phyloP scores from a whole-genome alignment of 2,113 vertebrate species.

The Mungos mungo region DNA sequence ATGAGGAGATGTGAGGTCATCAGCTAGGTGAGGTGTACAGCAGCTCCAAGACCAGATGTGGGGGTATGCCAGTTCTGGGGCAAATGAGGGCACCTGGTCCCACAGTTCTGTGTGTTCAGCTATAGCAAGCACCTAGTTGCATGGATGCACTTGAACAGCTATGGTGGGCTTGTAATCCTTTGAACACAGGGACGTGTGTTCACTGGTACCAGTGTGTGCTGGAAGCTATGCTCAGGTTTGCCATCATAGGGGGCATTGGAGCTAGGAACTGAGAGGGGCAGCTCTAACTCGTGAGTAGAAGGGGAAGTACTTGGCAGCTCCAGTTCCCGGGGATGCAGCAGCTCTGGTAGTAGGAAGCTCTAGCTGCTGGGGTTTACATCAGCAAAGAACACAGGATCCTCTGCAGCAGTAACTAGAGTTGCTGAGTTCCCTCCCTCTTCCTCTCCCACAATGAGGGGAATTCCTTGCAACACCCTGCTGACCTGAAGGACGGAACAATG shows the following conservation, averaged over 20 bases:
- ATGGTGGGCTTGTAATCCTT: background rate
- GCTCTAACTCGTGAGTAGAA: background rate
- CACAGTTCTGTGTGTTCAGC: background rate
- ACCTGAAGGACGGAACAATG: background rate
- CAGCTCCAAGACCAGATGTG: background rate
- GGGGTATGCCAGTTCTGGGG: background rate
- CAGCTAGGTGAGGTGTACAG: background rate
- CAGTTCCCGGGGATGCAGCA: background rate
- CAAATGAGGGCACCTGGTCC: background rate
- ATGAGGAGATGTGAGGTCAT: background rate
- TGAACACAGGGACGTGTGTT: background rate
- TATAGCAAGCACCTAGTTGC: background rate
- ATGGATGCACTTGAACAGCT: background rate
- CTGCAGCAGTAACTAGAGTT: background rate
- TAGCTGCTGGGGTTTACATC: background rate
- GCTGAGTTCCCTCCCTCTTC: background rate
- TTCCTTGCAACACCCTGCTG: background rate
- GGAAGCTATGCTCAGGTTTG: background rate
- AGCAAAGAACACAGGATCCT: background rate
- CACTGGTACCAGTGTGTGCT: background rate
- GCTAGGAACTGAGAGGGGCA: background rate
- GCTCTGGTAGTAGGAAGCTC: background rate
- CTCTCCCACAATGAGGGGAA: background rate
- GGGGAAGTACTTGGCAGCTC: background rate
- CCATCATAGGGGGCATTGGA: background rate